Percentiles rank a stretch among this genome's conserved stretches.
phyloP scores from a whole-genome alignment of 2,797 vertebrate species.

The Cyprinella venusta region DNA sequence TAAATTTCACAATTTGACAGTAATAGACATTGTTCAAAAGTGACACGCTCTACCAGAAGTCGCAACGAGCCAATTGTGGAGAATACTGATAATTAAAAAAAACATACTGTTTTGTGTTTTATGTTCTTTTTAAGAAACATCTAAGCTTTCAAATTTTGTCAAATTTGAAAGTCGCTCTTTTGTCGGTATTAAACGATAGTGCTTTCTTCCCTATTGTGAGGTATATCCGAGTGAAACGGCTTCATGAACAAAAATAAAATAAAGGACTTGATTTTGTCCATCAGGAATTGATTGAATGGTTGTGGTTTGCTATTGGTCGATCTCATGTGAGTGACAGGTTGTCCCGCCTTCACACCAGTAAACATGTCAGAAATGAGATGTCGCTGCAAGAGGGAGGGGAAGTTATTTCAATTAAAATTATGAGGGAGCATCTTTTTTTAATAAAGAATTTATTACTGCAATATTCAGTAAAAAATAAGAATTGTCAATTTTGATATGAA shows the following conservation, averaged over 20 bases:
- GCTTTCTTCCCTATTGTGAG: neutral
- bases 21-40: neutral
- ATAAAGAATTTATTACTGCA: neutral
- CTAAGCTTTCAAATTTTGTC: neutral
- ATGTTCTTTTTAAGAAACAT: neutral
- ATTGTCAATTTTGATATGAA: neutral
- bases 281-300: neutral
- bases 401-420: neutral
- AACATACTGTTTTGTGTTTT: neutral
- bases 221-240: neutral
- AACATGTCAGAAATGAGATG: neutral
- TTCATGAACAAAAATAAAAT: neutral
- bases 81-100: neutral
- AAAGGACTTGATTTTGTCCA: neutral
- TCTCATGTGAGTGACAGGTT: neutral
- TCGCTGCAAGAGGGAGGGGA: neutral
- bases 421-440: neutral
- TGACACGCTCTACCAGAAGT: neutral
- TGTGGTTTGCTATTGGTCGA: neutral
- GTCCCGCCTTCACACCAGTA: neutral
- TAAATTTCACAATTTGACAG: constrained; percentile 15
- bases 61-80: neutral
- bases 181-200: neutral
- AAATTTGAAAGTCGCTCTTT: neutral
- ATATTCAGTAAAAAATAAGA: too few relatives aligned